Evolutionary conservation across 1,140 invertebrate species (phyloP).

Genomic region (Drosophila neocordata): DNA sequence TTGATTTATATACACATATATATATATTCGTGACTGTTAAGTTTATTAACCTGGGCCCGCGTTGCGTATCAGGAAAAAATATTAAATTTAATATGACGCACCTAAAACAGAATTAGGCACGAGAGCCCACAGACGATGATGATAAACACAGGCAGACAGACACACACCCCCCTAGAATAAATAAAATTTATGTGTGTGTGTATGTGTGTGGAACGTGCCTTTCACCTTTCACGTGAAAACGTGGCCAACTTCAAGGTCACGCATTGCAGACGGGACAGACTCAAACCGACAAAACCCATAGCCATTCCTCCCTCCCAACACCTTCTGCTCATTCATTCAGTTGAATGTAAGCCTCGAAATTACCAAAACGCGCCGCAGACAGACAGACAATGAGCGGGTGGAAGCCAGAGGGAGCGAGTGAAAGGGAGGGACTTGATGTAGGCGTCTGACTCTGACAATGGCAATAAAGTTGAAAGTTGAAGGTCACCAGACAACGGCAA

Average conservation of each 20-base stretch:
- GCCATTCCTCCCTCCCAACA: slow-evolving; percentile 1
- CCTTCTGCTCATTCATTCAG: slow-evolving; percentile 18
- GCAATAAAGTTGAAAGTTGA: slow-evolving; percentile 81
- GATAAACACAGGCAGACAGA: slow-evolving; percentile 1
- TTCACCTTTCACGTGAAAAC: slow-evolving; percentile 78
- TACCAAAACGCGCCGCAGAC: slow-evolving; percentile 65
- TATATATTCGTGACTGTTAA: not conserved
- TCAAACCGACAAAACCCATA: not conserved
- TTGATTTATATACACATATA: not conserved
- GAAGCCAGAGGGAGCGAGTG: slow-evolving; percentile 21
- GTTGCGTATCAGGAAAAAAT: slow-evolving; percentile 10
- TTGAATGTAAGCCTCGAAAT: slow-evolving; percentile 65
- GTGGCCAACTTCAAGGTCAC: slow-evolving; percentile 72
- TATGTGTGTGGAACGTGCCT: slow-evolving; percentile 56
- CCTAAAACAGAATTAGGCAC: not conserved
- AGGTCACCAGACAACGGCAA: slow-evolving; percentile 72
- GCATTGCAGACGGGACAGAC: slow-evolving; percentile 51
- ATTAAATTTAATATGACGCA: slow-evolving; percentile 7
- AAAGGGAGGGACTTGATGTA: not conserved
- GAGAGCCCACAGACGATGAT: not conserved
- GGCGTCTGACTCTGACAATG: slow-evolving; percentile 68
- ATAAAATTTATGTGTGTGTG: slow-evolving; percentile 10
- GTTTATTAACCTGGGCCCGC: slow-evolving; percentile 2
- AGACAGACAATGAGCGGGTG: slow-evolving; percentile 37
- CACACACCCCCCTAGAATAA: not conserved